Evolutionary conservation across 2,113 vertebrate species (phyloP).

Genomic region (Phalacrocorax brasilianus): DNA sequence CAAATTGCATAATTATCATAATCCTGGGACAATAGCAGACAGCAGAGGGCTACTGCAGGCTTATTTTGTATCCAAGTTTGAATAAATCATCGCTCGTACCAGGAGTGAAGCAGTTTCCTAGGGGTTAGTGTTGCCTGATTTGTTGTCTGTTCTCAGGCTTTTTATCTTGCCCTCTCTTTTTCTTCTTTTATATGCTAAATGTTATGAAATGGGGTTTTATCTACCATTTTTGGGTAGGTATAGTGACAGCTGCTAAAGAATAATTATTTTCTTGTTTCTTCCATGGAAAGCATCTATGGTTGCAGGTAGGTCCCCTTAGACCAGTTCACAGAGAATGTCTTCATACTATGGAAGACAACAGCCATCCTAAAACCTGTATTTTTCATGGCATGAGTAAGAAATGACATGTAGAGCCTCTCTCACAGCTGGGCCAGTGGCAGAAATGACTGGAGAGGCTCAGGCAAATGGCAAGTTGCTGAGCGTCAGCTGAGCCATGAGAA

Average conservation of each 20-base stretch:
- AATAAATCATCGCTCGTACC: neutral
- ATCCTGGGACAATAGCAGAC: constrained; percentile 48
- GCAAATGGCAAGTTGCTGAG: neutral
- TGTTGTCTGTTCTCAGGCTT: neutral
- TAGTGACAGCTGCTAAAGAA: neutral
- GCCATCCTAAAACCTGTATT: neutral
- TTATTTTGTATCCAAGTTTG: neutral
- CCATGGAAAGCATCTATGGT: neutral
- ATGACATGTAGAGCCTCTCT: neutral
- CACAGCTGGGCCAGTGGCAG: neutral
- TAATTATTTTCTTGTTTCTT: neutral
- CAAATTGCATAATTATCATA: constrained; percentile 59
- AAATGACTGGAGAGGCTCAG: neutral
- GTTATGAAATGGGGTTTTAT: neutral
- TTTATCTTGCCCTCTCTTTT: neutral
- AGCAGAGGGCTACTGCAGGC: constrained; percentile 22
- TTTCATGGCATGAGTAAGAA: neutral
- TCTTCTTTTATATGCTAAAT: neutral
- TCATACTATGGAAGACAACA: neutral
- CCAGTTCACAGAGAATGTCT: neutral
- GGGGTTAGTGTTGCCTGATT: neutral
- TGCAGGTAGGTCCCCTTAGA: neutral
- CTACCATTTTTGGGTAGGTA: neutral
- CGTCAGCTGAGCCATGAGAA: neutral
- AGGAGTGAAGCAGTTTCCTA: neutral